Conservation (phyloP, 1,140 invertebrate genomes). For the Triops cancriformis region DNA sequence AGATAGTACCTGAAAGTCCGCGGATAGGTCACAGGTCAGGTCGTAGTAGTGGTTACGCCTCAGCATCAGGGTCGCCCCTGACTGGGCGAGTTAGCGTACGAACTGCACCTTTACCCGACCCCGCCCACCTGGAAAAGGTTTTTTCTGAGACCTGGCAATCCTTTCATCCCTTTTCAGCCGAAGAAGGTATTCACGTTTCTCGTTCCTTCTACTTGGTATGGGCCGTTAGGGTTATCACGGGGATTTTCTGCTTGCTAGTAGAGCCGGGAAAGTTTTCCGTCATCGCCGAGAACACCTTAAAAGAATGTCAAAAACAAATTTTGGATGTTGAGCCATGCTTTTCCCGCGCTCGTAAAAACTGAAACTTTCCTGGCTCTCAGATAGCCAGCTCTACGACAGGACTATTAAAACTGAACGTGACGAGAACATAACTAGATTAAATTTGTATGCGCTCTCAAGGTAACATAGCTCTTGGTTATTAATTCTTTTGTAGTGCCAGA, state of each 20-base stretch:
- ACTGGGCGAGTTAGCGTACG: constrained; percentile 12
- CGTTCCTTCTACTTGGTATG: background rate
- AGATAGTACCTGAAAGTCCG: constrained; percentile 10
- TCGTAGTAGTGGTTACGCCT: constrained; percentile 26
- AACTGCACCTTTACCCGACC: background rate
- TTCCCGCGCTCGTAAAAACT: background rate
- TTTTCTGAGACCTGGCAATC: background rate
- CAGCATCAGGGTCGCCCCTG: constrained; percentile 24
- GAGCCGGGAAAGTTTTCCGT: constrained; percentile 7
- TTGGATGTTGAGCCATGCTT: background rate
- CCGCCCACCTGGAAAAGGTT: background rate
- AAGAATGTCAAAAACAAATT: background rate
- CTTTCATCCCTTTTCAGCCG: background rate
- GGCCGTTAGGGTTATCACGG: background rate
- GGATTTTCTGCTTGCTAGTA: constrained; percentile 17
- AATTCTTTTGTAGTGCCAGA: background rate
- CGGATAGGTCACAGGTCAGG: constrained; percentile 23
- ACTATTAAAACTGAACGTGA: background rate
- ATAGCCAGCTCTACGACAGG: background rate
- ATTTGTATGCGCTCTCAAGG: background rate
- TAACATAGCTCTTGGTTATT: background rate
- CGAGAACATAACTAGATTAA: background rate
- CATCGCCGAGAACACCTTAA: background rate
- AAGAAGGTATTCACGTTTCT: background rate
- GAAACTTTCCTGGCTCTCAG: background rate